Percentiles rank a stretch among this genome's conserved stretches.
phyloP scores from a whole-genome alignment of 2,797 vertebrate species.

The Malacoraja senta region DNA sequence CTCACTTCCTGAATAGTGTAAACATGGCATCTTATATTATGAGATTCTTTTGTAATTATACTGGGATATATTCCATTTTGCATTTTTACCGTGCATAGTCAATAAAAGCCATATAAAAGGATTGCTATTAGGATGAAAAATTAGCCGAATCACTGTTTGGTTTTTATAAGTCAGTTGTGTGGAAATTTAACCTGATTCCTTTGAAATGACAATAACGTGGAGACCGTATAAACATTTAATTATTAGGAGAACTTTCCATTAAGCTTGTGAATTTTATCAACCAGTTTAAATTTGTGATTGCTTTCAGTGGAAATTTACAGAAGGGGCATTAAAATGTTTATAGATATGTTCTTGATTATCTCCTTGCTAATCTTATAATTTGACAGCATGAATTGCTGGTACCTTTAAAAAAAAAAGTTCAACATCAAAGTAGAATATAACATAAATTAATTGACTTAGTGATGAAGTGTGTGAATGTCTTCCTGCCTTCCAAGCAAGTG shows the following conservation, averaged over 20 bases:
- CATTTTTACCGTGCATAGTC: not conserved
- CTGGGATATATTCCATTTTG: conserved; percentile 13
- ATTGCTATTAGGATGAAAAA: conserved; percentile 29
- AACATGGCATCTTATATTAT: not conserved
- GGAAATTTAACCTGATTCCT: not conserved
- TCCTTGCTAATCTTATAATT: not conserved
- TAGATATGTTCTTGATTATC: not conserved
- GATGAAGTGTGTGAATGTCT: not conserved
- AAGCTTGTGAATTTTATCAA: not conserved
- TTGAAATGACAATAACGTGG: not conserved
- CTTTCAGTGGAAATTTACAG: not conserved
- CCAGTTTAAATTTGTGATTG: conserved; percentile 11
- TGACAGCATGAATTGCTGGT: not conserved
- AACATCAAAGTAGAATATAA: conserved; percentile 15
- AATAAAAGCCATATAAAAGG: not conserved
- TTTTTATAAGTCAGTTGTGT: not conserved
- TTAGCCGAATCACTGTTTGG: not conserved
- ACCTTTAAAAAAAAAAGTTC: not conserved
- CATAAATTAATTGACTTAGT: conserved; percentile 3
- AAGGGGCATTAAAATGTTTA: not conserved
- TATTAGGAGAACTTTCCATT: not conserved
- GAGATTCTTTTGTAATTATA: not conserved
- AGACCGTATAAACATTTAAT: not conserved
- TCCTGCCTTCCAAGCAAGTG: not conserved
- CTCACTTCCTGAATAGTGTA: conserved; percentile 2